Percentiles rank a stretch among this genome's conserved stretches.
These are phyloP conservation scores for Axis porcinus DNA, from an alignment of 2,113 vertebrate genomes.

Conservation along the genomic window DNA sequence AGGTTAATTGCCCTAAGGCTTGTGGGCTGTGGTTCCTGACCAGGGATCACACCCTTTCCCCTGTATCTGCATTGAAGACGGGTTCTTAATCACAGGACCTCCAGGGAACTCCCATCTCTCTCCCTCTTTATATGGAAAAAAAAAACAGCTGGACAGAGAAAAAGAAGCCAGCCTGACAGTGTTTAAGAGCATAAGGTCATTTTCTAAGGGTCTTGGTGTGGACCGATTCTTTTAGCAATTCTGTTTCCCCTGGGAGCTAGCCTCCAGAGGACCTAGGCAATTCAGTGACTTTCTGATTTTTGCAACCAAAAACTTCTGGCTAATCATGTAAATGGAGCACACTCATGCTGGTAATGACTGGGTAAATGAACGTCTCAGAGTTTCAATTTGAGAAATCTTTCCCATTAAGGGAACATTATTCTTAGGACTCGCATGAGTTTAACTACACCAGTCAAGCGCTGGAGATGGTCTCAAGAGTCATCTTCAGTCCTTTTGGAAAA, in stretches of 20 bases:
- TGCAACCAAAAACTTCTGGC: not conserved
- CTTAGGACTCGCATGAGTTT: constrained; percentile 2
- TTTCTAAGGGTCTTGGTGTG: not conserved
- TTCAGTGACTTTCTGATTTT: constrained; percentile 6
- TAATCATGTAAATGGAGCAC: constrained; percentile 14
- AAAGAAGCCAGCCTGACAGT: not conserved
- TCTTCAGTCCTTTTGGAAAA: constrained; percentile 17
- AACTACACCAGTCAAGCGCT: not conserved
- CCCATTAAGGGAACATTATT: constrained; percentile 43
- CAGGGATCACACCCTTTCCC: not conserved
- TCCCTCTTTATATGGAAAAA: not conserved
- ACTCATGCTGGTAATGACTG: not conserved
- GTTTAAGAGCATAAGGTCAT: not conserved
- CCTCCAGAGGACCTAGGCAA: not conserved
- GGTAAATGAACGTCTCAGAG: not conserved
- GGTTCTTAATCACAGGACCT: not conserved
- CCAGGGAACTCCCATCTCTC: not conserved
- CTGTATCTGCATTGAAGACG: not conserved
- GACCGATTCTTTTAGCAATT: not conserved
- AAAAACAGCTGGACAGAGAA: not conserved
- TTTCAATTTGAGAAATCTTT: constrained; percentile 43
- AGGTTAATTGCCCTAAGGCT: not conserved
- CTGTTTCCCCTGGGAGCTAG: not conserved
- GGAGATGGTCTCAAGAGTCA: not conserved
- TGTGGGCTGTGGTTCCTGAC: not conserved